These are phyloP conservation scores for Brachionus asplanchnoidis DNA, from an alignment of 1,140 invertebrate genomes.

Conservation along the genomic window DNA sequence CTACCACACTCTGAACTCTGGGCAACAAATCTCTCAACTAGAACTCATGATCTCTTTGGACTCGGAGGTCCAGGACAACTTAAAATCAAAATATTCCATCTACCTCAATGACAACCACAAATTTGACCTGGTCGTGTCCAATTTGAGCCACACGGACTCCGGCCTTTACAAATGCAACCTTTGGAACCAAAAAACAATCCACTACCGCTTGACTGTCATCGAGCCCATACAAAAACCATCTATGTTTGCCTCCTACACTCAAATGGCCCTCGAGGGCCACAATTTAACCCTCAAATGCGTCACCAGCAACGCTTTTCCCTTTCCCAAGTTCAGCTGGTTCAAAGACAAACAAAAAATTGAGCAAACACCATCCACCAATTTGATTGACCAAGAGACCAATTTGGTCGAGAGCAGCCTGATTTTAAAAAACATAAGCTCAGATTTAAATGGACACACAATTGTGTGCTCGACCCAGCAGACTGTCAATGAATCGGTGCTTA, in stretches of 20 bases:
- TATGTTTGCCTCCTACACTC: not conserved
- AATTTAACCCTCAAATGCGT: not conserved
- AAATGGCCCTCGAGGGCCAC: not conserved
- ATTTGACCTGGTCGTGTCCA: constrained; percentile 11
- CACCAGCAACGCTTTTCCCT: not conserved
- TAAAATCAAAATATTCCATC: constrained; percentile 29
- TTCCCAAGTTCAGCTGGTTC: not conserved
- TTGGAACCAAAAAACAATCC: constrained; percentile 35
- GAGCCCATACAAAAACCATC: not conserved
- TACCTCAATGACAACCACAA: not conserved
- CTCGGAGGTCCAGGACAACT: constrained; percentile 33
- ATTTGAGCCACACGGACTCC: not conserved
- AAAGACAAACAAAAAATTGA: not conserved
- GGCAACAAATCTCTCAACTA: not conserved
- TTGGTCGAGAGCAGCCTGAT: not conserved
- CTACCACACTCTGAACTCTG: not conserved
- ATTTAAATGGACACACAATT: not conserved
- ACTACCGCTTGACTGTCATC: not conserved
- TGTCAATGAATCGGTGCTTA: not conserved
- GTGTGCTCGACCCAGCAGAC: not conserved
- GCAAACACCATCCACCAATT: not conserved
- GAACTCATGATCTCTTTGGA: constrained; percentile 37
- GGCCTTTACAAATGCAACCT: constrained; percentile 34
- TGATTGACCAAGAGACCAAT: constrained; percentile 24
- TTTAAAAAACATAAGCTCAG: not conserved